These are phyloP conservation scores for Amphipoea oculea DNA, from an alignment of 2,888 invertebrate species.

Conservation along the genomic window DNA sequence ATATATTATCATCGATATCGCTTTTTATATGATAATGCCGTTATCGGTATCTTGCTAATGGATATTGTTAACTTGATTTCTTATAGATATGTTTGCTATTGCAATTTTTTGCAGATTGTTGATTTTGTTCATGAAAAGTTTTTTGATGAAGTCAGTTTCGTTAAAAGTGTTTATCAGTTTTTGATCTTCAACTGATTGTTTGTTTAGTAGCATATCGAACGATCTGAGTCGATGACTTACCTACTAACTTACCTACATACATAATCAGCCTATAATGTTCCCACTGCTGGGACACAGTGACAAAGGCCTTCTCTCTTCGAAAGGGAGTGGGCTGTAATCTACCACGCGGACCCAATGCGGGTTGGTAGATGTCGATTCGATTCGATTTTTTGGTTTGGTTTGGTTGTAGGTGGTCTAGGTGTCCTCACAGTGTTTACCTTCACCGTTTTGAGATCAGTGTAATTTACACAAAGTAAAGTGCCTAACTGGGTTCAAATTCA, in stretches of 20 bases:
- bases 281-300: too few species aligned
- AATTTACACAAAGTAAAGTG: too few species aligned
- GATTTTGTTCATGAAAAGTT: constrained; percentile 17
- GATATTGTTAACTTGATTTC: constrained; percentile 73
- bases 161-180: constrained; percentile 24
- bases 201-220: constrained; percentile 21
- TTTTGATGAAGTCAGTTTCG: constrained; percentile 35
- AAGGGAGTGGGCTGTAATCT: too few species aligned
- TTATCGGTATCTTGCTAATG: constrained; percentile 69
- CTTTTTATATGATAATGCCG: constrained; percentile 63
- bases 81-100: constrained; percentile 55
- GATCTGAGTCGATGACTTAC: constrained; percentile 25
- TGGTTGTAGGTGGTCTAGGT: too few species aligned
- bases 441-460: too few species aligned
- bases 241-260: background rate
- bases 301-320: too few species aligned
- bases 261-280: background rate
- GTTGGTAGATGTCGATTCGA: too few species aligned
- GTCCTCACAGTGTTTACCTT: too few species aligned
- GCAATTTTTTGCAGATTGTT: constrained; percentile 53
- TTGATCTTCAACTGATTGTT: constrained; percentile 26
- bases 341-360: too few species aligned
- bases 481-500: too few species aligned
- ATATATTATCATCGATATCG: constrained; percentile 61
- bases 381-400: too few species aligned